Evolutionary conservation across 2,797 vertebrate species (phyloP).

Genomic region (Aldrovandia affinis): DNA sequence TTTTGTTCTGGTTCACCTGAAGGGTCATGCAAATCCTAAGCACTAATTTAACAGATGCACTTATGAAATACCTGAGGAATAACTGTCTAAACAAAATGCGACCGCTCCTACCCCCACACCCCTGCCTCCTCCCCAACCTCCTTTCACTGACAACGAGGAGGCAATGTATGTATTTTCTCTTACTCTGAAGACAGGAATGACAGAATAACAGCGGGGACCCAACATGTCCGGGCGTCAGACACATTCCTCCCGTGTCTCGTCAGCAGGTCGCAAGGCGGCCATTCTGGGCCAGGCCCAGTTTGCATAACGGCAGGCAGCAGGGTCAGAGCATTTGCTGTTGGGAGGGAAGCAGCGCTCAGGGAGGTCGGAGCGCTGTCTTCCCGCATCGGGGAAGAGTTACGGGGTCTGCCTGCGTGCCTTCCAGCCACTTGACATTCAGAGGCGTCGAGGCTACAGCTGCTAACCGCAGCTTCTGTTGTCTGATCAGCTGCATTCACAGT

Average conservation of each 20-base stretch:
- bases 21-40: neutral
- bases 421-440: constrained; percentile 19
- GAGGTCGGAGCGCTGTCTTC: neutral
- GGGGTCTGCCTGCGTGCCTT: neutral
- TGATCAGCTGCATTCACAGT: constrained; percentile 28
- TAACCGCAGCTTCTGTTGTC: constrained; percentile 34
- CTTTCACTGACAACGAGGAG: too few species aligned
- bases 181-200: constrained; percentile 1
- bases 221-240: constrained; percentile 53
- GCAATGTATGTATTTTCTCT: neutral
- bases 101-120: neutral
- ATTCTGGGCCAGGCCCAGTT: neutral
- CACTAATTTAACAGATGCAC: neutral
- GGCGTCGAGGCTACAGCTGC: constrained; percentile 48
- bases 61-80: neutral
- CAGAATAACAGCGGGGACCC: constrained; percentile 28
- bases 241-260: constrained; percentile 52
- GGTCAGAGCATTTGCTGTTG: too few species aligned
- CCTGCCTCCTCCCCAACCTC: too few species aligned
- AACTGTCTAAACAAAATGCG: neutral
- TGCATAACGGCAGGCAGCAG: neutral
- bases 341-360: neutral
- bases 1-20: neutral
- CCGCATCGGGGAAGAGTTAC: neutral
- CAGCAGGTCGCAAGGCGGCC: neutral